A percentile compares a stretch with the other conserved stretches of the same genome.
phyloP scores from a whole-genome alignment of 2,888 invertebrate species.

The Zeuzera pyrina region DNA sequence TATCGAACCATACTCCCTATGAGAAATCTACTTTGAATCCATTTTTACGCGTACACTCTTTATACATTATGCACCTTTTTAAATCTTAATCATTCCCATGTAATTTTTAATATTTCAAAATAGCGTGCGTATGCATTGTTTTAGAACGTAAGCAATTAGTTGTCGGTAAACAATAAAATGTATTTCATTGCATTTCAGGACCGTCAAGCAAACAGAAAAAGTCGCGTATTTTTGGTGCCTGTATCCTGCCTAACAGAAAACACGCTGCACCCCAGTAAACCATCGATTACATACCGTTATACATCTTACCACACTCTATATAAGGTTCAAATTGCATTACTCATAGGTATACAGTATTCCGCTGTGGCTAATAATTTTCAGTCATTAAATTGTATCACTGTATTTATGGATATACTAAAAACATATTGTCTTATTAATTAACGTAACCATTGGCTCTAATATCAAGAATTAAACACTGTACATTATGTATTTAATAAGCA shows the following conservation, averaged over 20 bases:
- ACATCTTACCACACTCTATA: conserved; percentile 14
- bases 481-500: conserved; percentile 8
- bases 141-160: too few species aligned
- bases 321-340: conserved; percentile 26
- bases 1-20: too few species aligned
- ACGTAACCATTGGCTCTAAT: conserved; percentile 21
- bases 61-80: too few species aligned
- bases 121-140: too few species aligned
- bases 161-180: too few species aligned
- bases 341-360: background rate
- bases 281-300: conserved; percentile 15
- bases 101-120: too few species aligned
- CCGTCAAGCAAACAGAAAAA: conserved; percentile 43
- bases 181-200: conserved; percentile 32
- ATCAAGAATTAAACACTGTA: conserved; percentile 10
- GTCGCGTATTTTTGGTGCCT: conserved; percentile 47
- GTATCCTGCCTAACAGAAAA: conserved; percentile 37
- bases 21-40: too few species aligned
- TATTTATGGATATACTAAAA: background rate
- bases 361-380: background rate
- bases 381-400: background rate
- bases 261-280: conserved; percentile 29
- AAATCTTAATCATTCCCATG: too few species aligned
- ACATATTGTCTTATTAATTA: conserved; percentile 1
- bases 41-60: too few species aligned